Conservation (phyloP, 2,888 invertebrate genomes). For the Pinctada fucata region DNA sequence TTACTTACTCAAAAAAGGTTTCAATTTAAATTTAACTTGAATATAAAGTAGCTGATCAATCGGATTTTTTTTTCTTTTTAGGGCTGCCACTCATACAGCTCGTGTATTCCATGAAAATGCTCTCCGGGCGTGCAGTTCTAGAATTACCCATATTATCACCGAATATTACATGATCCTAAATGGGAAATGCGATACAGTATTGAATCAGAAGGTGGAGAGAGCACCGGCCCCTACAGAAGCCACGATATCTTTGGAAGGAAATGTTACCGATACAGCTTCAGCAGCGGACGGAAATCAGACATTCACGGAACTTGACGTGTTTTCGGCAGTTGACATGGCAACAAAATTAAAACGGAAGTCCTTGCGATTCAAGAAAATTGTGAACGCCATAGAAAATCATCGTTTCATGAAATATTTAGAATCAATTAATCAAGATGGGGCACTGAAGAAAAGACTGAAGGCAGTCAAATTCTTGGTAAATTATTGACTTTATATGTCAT, state of each 20-base stretch:
- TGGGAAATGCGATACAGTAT: background rate
- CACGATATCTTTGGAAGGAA: background rate
- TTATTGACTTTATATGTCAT: background rate
- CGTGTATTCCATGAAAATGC: background rate
- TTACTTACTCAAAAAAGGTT: too few species aligned
- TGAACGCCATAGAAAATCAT: background rate
- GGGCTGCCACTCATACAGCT: background rate
- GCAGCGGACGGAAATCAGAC: too few species aligned
- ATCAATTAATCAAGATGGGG: background rate
- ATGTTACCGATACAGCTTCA: too few species aligned
- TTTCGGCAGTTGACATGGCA: background rate
- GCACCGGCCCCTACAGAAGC: background rate
- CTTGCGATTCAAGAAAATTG: too few species aligned
- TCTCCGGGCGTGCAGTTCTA: background rate
- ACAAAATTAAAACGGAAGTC: background rate
- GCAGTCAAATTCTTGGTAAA: background rate
- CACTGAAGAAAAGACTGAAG: background rate
- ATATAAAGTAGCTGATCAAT: too few species aligned
- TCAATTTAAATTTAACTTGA: too few species aligned
- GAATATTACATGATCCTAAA: slow-evolving; percentile 1
- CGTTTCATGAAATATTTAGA: background rate
- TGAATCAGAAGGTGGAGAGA: background rate
- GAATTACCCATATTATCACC: background rate
- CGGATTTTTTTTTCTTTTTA: background rate
- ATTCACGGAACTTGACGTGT: too few species aligned